Evolutionary conservation across 2,797 vertebrate species (phyloP), one percentile per base, ranked within the genome.

Genomic region (Eospalax fontanierii): DNA sequence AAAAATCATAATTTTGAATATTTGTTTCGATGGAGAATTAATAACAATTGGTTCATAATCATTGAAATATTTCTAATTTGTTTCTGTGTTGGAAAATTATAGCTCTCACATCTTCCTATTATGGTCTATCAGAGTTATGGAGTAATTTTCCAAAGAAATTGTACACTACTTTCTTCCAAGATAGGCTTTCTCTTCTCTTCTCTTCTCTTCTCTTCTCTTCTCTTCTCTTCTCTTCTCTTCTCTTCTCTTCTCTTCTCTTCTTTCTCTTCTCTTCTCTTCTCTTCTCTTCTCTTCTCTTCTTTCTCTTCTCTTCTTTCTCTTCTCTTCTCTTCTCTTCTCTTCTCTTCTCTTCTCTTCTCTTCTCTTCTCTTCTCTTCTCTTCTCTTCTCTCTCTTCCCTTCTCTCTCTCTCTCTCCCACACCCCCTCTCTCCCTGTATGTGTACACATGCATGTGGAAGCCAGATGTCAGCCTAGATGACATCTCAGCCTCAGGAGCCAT

Each of bases 21-120:
- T 63, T 76, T 82, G 54, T 35, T 86, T 4, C 35, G 10, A 87
- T 40, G 22, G 4, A 6, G 12, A 87, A 82, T 66, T 90, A 9
- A 81, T 87, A 40, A 33, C 22, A 68, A n/a, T 14, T 82, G 35
- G 87, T 28, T 66, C 28, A 82, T 74, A 87, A 61, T 70, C 57
- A 94, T 30, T 86, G 10, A 82, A 91, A n/a, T 35, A 40, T 93
- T 89, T 91, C 54, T 93, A 70, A 61, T 50, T 93, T 75, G 43
- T 38, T 78, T 66, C 18, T 73, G 50, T 12, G 14, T 54, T 54
- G 50, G 19, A 93, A 83, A 33, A 71, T 87, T 88, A 80, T 28
- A 81, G 18, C 28, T 91, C 68, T 59, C 14, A 46, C 26, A 16
- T 16, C 30, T 71, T 87, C 18, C 30, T 50, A 22, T 33, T n/a